phyloP scores from a whole-genome alignment of 2,113 vertebrate species.

The Telmatochromis brichardi region DNA sequence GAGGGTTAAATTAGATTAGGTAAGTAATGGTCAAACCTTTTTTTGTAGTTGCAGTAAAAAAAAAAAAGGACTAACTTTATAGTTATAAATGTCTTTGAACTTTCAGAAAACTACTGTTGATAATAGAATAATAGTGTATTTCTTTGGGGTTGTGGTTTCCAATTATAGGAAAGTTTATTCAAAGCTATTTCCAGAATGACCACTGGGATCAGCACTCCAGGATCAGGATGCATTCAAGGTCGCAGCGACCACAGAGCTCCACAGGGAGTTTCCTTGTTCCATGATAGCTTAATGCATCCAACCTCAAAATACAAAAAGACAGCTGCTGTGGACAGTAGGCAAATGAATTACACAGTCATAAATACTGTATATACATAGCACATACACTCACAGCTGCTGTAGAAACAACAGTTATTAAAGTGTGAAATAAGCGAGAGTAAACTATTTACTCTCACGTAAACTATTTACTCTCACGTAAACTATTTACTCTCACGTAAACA shows the following conservation, averaged over 20 bases:
- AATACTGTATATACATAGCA: not conserved
- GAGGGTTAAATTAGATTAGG: not conserved
- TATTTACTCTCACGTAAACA: not conserved
- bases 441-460: not conserved
- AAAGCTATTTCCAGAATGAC: slow-evolving; percentile 27
- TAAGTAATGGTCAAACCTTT: not conserved
- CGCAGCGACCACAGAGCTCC: slow-evolving; percentile 17
- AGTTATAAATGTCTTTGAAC: not conserved
- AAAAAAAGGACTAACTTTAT: not conserved
- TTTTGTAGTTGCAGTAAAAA: not conserved
- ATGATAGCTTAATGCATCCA: slow-evolving; percentile 51
- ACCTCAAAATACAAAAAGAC: slow-evolving; percentile 59
- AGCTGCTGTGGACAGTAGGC: slow-evolving; percentile 44
- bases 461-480: not conserved
- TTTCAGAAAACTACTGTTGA: not conserved
- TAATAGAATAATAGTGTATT: not conserved
- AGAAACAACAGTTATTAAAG: slow-evolving; percentile 16
- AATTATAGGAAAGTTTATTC: slow-evolving; percentile 22
- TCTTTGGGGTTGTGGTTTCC: slow-evolving; percentile 21
- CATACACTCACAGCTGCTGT: slow-evolving; percentile 13
- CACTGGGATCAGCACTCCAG: not conserved
- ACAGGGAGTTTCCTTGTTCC: slow-evolving; percentile 57
- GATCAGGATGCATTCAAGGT: slow-evolving; percentile 20
- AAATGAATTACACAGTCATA: not conserved
- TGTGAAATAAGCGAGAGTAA: not conserved